Percentiles rank a stretch among this genome's conserved stretches.
Conservation (phyloP, 2,113 vertebrate genomes). For the Heliornis fulica region DNA sequence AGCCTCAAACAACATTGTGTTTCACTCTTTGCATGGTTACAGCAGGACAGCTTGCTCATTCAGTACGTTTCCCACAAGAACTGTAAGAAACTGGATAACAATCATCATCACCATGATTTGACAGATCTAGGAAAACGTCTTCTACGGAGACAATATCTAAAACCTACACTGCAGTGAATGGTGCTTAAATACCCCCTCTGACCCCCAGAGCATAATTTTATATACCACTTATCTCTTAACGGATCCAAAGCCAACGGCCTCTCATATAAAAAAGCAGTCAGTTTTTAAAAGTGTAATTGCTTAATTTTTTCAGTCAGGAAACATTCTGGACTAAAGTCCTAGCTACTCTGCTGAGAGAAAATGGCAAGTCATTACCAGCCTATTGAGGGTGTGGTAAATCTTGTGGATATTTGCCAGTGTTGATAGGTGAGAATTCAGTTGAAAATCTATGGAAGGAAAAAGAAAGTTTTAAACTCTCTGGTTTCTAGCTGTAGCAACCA, state of each 20-base stretch:
- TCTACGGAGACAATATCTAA: not conserved
- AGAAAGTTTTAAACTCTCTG: not conserved
- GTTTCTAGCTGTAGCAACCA: not conserved
- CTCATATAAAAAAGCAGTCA: not conserved
- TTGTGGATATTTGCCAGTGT: constrained; percentile 99
- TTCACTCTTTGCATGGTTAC: not conserved
- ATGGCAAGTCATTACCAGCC: constrained; percentile 87
- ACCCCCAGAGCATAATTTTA: not conserved
- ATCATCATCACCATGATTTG: not conserved
- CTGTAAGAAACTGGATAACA: not conserved
- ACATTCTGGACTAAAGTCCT: not conserved
- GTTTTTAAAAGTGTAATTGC: not conserved
- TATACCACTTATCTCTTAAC: not conserved
- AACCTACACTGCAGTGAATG: not conserved
- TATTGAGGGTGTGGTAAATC: constrained; percentile 99
- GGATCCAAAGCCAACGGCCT: not conserved
- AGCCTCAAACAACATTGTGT: not conserved
- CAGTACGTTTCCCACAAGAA: not conserved
- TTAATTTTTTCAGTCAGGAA: not conserved
- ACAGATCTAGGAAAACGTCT: not conserved
- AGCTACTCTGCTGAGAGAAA: constrained; percentile 53
- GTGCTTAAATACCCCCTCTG: not conserved
- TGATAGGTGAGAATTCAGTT: constrained; percentile 97
- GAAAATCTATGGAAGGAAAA: constrained; percentile 83
- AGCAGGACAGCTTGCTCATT: not conserved